phyloP scores from a whole-genome alignment of 2,797 vertebrate genomes.

The Halcyon chelicuti region DNA sequence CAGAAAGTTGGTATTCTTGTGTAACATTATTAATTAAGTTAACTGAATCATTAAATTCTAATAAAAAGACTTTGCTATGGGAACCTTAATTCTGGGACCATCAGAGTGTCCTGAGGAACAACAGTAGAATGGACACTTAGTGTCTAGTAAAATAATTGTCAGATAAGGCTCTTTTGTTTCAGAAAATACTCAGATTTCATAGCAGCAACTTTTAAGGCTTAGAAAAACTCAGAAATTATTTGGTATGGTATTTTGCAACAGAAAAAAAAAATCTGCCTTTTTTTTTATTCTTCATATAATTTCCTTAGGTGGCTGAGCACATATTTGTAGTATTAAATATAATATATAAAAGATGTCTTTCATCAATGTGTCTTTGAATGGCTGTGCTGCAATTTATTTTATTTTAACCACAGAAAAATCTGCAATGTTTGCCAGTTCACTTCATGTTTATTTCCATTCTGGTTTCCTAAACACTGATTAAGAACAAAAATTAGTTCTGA shows the following conservation, averaged over 20 bases:
- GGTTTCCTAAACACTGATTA: conserved; percentile 72
- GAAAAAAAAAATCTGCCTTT: conserved; percentile 8
- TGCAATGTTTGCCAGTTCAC: conserved; percentile 50
- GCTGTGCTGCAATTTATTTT: conserved; percentile 46
- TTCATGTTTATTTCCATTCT: conserved; percentile 61
- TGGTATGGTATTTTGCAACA: conserved; percentile 54
- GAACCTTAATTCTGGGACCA: conserved; percentile 16
- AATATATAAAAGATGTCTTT: conserved; percentile 37
- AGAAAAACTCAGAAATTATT: conserved; percentile 54
- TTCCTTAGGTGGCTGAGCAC: not conserved
- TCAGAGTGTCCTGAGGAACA: conserved; percentile 8
- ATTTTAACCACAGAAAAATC: conserved; percentile 55
- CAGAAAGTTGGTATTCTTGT: conserved; percentile 12
- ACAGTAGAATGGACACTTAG: not conserved
- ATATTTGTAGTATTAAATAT: conserved; percentile 30
- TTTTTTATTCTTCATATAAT: conserved; percentile 38
- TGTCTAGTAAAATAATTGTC: not conserved
- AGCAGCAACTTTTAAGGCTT: conserved; percentile 32
- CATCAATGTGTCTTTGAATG: conserved; percentile 48
- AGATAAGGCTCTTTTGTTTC: conserved; percentile 18
- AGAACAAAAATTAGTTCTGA: conserved; percentile 51
- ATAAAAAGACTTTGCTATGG: conserved; percentile 30
- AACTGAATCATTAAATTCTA: conserved; percentile 27
- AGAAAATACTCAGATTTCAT: conserved; percentile 37
- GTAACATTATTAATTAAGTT: conserved; percentile 26